Conservation (phyloP, 2,888 invertebrate genomes). For the Pristionchus maxplancki region DNA sequence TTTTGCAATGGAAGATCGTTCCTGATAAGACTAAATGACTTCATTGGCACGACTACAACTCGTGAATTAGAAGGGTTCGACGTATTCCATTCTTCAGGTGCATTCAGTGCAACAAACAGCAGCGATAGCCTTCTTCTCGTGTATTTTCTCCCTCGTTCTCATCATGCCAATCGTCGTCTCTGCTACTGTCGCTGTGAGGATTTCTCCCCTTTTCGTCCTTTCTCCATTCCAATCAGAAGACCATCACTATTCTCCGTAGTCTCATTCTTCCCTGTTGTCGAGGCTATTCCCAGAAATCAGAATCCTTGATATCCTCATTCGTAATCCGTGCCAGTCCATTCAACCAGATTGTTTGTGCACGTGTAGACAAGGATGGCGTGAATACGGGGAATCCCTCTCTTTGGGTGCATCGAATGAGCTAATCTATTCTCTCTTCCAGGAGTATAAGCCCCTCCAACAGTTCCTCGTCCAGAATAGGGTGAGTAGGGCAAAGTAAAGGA, state of each 20-base stretch:
- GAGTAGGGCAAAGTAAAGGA: neutral
- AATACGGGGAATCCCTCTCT: conserved; percentile 3
- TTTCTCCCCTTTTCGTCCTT: neutral
- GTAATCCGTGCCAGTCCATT: neutral
- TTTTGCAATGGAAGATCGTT: neutral
- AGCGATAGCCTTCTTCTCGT: conserved; percentile 61
- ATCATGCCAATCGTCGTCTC: conserved; percentile 66
- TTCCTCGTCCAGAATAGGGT: conserved; percentile 34
- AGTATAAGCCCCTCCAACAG: neutral
- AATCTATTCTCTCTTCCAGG: neutral
- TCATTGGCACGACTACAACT: neutral
- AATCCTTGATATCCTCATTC: neutral
- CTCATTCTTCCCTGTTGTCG: neutral
- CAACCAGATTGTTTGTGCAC: neutral
- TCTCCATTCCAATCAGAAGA: neutral
- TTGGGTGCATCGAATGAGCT: conserved; percentile 1
- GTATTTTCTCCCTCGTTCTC: conserved; percentile 62
- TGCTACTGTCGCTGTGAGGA: conserved; percentile 53
- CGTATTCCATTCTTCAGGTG: too few species aligned
- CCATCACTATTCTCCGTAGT: neutral
- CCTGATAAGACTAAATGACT: neutral
- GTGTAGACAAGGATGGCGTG: neutral
- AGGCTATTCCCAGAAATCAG: neutral
- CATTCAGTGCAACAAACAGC: conserved; percentile 66
- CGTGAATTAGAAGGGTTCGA: neutral